These are phyloP conservation scores for Trochalopteron elliotii DNA, from an alignment of 2,113 vertebrate species.

Conservation along the genomic window DNA sequence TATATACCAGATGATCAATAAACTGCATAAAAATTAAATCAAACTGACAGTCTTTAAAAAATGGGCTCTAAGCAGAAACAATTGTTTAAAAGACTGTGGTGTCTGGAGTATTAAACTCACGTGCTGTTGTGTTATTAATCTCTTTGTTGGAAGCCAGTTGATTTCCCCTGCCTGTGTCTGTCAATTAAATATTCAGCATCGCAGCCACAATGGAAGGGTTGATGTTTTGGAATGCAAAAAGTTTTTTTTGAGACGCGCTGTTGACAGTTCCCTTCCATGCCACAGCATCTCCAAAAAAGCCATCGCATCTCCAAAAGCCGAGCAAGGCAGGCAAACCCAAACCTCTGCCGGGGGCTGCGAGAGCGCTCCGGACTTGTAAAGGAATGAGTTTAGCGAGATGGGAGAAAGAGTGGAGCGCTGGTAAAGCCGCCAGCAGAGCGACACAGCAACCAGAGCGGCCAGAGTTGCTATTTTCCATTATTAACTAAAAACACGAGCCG, in stretches of 20 bases:
- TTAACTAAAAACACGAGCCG: background rate
- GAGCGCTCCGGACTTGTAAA: background rate
- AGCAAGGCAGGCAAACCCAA: background rate
- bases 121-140: slow-evolving; percentile 73
- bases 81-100: slow-evolving; percentile 67
- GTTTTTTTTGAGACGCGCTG: background rate
- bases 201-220: slow-evolving; percentile 8
- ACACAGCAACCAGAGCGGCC: background rate
- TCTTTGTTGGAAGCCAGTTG: slow-evolving; percentile 66
- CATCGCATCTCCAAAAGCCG: background rate
- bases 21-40: slow-evolving; percentile 73
- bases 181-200: slow-evolving; percentile 63
- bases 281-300: background rate
- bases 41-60: slow-evolving; percentile 72
- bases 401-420: background rate
- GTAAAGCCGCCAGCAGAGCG: background rate
- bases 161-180: slow-evolving; percentile 58
- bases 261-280: slow-evolving; percentile 21
- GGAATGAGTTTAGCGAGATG: background rate
- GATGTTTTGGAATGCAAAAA: slow-evolving; percentile 24
- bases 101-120: slow-evolving; percentile 75
- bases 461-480: background rate
- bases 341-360: background rate
- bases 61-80: slow-evolving; percentile 67
- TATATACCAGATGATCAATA: slow-evolving; percentile 76